Conservation (phyloP, 2,888 invertebrate species). For the Mantis religiosa region DNA sequence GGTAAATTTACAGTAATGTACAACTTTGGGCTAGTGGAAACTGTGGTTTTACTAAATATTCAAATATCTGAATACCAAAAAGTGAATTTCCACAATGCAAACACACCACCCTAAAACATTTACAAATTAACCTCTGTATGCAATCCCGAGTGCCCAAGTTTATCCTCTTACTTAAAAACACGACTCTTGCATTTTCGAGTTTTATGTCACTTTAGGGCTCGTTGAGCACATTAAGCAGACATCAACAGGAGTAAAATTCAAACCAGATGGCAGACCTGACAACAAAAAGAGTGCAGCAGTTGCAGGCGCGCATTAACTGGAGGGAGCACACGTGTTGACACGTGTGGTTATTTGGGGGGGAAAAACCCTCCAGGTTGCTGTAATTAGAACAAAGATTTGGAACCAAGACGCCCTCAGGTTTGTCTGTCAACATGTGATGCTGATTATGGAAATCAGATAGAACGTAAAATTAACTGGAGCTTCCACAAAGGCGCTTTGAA, state of each 20-base stretch:
- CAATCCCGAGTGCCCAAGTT: not conserved
- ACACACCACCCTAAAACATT: too few relatives aligned
- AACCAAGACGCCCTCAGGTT: not conserved
- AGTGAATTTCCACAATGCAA: too few relatives aligned
- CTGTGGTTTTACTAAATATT: too few relatives aligned
- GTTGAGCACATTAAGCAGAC: not conserved
- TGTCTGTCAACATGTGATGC: too few relatives aligned
- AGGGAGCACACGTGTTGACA: not conserved
- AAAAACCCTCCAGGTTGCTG: not conserved
- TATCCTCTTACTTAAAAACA: not conserved
- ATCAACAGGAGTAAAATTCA: not conserved
- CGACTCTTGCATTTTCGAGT: not conserved
- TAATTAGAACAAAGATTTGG: not conserved
- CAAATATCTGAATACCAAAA: too few relatives aligned
- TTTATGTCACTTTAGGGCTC: not conserved
- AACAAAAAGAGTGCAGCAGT: not conserved
- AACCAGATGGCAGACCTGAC: not conserved
- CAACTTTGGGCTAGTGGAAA: too few relatives aligned
- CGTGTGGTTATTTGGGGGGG: not conserved
- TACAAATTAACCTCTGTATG: too few relatives aligned
- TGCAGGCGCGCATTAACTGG: not conserved
- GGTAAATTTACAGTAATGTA: too few relatives aligned
- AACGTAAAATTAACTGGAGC: too few relatives aligned
- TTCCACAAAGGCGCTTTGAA: too few relatives aligned
- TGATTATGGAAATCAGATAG: too few relatives aligned